Conservation (phyloP, 1,140 invertebrate species). For the Danaus plexippus region DNA sequence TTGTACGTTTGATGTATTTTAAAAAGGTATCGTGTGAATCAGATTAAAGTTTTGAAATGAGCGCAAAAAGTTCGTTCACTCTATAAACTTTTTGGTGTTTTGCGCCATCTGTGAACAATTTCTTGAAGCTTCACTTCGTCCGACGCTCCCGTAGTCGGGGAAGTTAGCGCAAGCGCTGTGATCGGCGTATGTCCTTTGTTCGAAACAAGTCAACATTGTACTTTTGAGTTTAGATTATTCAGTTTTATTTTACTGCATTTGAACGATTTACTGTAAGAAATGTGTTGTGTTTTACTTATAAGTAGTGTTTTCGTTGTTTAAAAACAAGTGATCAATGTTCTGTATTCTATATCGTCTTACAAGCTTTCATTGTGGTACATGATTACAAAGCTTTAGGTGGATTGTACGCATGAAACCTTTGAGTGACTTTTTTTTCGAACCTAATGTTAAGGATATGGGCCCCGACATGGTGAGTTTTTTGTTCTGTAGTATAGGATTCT, state of each 20-base stretch:
- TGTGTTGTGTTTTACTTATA: constrained; percentile 40
- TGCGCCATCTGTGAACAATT: constrained; percentile 52
- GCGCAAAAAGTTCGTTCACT: too few species aligned
- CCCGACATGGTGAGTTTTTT: constrained; percentile 78
- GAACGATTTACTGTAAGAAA: constrained; percentile 51
- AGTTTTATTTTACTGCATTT: constrained; percentile 41
- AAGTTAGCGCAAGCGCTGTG: constrained; percentile 67
- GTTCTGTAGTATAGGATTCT: constrained; percentile 32
- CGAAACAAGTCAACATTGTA: constrained; percentile 71
- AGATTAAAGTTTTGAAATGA: too few species aligned
- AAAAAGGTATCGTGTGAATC: too few species aligned
- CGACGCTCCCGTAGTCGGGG: constrained; percentile 55
- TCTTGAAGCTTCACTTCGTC: constrained; percentile 30
- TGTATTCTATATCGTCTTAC: constrained; percentile 32
- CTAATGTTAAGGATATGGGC: constrained; percentile 83
- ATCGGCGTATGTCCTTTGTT: constrained; percentile 70
- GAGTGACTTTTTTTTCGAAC: constrained; percentile 78
- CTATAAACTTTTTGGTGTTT: constrained; percentile 11
- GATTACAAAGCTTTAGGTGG: constrained; percentile 55
- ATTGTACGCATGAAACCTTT: constrained; percentile 79
- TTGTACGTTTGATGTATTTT: not conserved
- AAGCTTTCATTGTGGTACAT: constrained; percentile 59
- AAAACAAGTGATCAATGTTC: constrained; percentile 37
- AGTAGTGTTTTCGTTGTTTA: constrained; percentile 34
- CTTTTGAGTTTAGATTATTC: constrained; percentile 57